Evolutionary conservation across 1,140 invertebrate species (phyloP), one percentile per base, ranked within the genome.

Genomic region (Pollicipes pollicipes): DNA sequence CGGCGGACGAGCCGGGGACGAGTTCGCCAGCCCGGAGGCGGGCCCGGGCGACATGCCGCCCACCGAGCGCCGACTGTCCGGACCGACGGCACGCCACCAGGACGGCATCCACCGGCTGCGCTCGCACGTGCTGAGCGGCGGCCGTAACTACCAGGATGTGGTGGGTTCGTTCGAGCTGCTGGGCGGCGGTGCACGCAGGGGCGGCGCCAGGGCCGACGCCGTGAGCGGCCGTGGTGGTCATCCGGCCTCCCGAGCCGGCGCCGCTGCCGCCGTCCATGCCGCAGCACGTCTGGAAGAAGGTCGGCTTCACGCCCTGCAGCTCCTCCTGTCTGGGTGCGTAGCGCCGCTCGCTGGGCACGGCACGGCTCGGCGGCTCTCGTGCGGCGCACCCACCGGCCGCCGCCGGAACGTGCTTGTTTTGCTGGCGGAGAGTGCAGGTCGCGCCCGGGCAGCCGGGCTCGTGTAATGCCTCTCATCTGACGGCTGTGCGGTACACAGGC

Each of bases 321-420:
- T 91, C 91, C 0, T 93, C 91, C 67, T 98, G 95, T 80, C 84
- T 97, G 3, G 95, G 95, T 77, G 94, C 70, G 69, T 35, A 26
- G 4, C 17, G 2, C 2, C 24, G 35, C 6, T 35, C 35, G 6
- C 17, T 35, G 6, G 35, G 35, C 35, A 35, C n/a, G n/a, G 35
- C 35, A 35, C 6, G 35, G 35, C 17, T 8, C 17, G 17, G 17
- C 35, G 17, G 35, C 35, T 35, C 35, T n/a, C n/a, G n/a, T n/a
- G n/a, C n/a, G n/a, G n/a, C n/a, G n/a, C n/a, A n/a, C n/a, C n/a
- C n/a, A n/a, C n/a, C n/a, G n/a, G n/a, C n/a, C n/a, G n/a, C n/a
- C n/a, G n/a, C n/a, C n/a, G n/a, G n/a, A n/a, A n/a, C n/a, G n/a
- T 6, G 35, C 35, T 17, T 8, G 35, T 35, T 8, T 6, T 6